Evolutionary conservation across 1,140 invertebrate species (phyloP).

Genomic region (Ostrea denselamellosa): DNA sequence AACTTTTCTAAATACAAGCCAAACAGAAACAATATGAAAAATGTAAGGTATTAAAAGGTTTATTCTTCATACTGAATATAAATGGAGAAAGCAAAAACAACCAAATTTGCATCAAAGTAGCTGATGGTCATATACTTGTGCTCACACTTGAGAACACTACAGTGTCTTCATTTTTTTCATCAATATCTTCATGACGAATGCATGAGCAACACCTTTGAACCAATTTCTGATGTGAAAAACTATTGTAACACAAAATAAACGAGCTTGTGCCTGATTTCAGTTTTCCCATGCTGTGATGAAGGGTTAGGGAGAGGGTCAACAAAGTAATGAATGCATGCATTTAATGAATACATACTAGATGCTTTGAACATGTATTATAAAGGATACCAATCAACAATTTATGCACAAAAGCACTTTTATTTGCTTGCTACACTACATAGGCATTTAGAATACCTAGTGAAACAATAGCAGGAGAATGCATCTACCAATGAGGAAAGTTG

Average conservation of each 20-base stretch:
- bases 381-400: slow-evolving; percentile 41
- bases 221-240: slow-evolving; percentile 40
- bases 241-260: slow-evolving; percentile 17
- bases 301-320: slow-evolving; percentile 20
- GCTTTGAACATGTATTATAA: slow-evolving; percentile 15
- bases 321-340: slow-evolving; percentile 32
- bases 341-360: slow-evolving; percentile 40
- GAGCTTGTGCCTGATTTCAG: not conserved
- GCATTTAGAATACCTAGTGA: slow-evolving; percentile 44
- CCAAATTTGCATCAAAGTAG: slow-evolving; percentile 16
- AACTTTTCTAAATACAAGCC: not conserved
- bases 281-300: slow-evolving; percentile 18
- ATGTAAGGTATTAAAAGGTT: not conserved
- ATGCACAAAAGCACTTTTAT: slow-evolving; percentile 33
- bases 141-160: not conserved
- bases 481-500: slow-evolving; percentile 44
- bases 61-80: not conserved
- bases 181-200: slow-evolving; percentile 47
- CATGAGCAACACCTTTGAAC: slow-evolving; percentile 57
- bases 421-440: slow-evolving; percentile 35
- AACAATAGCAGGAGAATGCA: slow-evolving; percentile 40
- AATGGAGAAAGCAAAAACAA: not conserved
- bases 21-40: slow-evolving; percentile 32
- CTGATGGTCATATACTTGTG: not conserved
- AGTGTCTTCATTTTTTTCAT: slow-evolving; percentile 38